Base-by-base conservation (phyloP, 2,113 vertebrate species). In the Amazona vittata region DNA sequence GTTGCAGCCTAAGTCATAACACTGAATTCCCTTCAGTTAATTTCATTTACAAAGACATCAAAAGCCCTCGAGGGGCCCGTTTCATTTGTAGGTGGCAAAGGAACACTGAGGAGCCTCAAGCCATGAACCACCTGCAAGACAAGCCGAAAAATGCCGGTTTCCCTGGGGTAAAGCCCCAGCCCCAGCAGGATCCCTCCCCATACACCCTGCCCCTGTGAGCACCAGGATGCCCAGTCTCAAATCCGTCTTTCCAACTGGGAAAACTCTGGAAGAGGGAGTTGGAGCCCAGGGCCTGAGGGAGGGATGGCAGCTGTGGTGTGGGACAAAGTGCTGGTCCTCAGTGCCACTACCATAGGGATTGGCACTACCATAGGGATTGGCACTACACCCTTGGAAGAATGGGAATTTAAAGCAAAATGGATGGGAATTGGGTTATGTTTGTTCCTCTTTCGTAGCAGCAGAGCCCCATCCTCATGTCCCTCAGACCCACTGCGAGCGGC, bases 401-500 rank as follows among this genome's bases (percentile, higher is more conserved):
- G 7, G 44, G 43, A 77, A 77, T 69, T 62, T 69, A 85, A 82
- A 71, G 21, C 35, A 68, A 85, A 93, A 57, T 57, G 29, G 22
- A 20, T 3, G 5, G 16, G 35, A 80, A 7, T 15, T 76, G 31
- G 13, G 20, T 47, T 46, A 7, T 26, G 65, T 69, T 79, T 86
- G 21, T 69, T 63, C 11, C 15, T 50, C 25, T 82, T 46, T 39
- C 33, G 28, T 25, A 55, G 35, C 2, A 5, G 64, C 41, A 50
- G 43, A 79, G 26, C 59, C 60, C 78, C 2, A 0, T 46, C n/a
- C 37, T 63, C 0, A 0, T 2, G 3, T 37, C 46, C 44, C 12
- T 44, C 50, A 19, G 77, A 13, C 6, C 60, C 46, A 20, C 68
- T 10, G 62, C 0, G 2, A 50, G 63, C 44, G 64, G n/a, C 43